Evolutionary conservation across 2,797 vertebrate species (phyloP).

Genomic region (Channallabes apus): DNA sequence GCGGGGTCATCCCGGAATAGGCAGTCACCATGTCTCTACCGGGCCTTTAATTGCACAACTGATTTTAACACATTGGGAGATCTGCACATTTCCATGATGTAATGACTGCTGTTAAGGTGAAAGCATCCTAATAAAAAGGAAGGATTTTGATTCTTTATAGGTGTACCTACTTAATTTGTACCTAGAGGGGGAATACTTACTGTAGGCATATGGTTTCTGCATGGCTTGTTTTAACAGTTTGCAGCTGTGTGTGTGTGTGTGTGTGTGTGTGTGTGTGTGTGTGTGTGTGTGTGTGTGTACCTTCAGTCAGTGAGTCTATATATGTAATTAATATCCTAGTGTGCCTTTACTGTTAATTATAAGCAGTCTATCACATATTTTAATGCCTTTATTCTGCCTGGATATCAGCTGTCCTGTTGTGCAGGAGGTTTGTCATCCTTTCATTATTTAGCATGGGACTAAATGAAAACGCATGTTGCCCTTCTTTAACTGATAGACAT

Average conservation of each 20-base stretch:
- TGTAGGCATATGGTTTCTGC: background rate
- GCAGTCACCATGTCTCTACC: background rate
- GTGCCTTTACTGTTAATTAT: conserved; percentile 3
- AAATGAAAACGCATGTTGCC: background rate
- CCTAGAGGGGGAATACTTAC: conserved; percentile 8
- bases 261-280: background rate
- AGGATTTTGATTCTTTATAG: conserved; percentile 4
- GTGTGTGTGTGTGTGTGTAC: background rate
- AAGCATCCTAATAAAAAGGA: conserved; percentile 12
- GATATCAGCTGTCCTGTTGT: background rate
- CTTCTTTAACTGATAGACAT: background rate
- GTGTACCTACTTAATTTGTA: background rate
- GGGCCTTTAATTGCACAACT: conserved; percentile 2
- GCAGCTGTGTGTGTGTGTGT: conserved; percentile 2
- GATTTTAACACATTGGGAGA: conserved; percentile 12
- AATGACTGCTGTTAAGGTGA: background rate
- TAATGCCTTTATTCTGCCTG: conserved; percentile 11
- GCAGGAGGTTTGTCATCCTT: background rate
- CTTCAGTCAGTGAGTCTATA: background rate
- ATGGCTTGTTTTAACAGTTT: conserved; percentile 9
- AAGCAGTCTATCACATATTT: background rate
- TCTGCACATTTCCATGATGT: conserved; percentile 15
- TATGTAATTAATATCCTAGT: conserved; percentile 21
- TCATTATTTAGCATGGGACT: background rate
- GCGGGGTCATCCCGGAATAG: background rate